phyloP scores from a whole-genome alignment of 2,888 invertebrate genomes.

The Stenolophus ochropezus region DNA sequence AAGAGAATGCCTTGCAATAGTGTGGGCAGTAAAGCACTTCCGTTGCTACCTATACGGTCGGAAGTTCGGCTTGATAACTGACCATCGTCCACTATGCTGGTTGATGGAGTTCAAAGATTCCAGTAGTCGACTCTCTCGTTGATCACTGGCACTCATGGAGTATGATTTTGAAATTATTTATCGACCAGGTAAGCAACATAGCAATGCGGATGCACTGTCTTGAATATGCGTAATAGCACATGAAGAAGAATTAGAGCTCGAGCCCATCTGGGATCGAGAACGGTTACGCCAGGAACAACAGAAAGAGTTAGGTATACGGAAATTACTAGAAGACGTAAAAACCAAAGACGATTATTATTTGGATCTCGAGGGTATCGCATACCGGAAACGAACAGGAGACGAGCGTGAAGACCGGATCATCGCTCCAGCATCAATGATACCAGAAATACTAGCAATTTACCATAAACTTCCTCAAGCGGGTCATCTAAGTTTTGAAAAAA shows the following conservation, averaged over 20 bases:
- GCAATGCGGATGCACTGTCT: no score
- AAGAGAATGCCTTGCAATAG: constrained; percentile 63
- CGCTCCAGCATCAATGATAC: background rate
- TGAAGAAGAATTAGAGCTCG: no score
- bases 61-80: constrained; percentile 65
- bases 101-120: constrained; percentile 61
- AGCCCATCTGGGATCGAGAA: no score
- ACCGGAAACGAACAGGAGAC: background rate
- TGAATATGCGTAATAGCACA: no score
- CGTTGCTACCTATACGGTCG: constrained; percentile 64
- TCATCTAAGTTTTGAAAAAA: background rate
- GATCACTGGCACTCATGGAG: constrained; percentile 54
- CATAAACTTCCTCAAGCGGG: background rate
- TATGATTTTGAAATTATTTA: constrained; percentile 39
- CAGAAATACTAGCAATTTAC: background rate
- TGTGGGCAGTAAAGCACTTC: constrained; percentile 63
- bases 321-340: background rate
- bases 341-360: constrained; percentile 36
- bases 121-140: constrained; percentile 61
- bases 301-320: background rate
- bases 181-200: constrained; percentile 6
- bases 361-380: constrained; percentile 56
- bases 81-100: constrained; percentile 63
- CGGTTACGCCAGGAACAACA: no score
- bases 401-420: background rate